These are phyloP conservation scores for Phalacrocorax pelagicus DNA, from an alignment of 2,113 vertebrate genomes.

Conservation along the genomic window DNA sequence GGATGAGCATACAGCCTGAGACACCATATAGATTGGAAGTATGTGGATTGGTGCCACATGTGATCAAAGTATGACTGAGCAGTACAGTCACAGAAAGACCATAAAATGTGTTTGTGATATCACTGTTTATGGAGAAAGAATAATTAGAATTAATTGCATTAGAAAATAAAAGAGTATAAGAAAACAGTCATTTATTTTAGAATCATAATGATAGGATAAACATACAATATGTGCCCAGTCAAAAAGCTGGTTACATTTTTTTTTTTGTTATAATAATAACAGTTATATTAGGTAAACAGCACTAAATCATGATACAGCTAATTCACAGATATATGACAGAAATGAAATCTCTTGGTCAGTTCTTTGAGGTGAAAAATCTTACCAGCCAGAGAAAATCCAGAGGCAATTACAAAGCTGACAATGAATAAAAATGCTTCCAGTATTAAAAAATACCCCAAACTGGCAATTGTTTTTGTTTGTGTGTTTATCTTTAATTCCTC, in stretches of 20 bases:
- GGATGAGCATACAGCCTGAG: neutral
- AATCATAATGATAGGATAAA: neutral
- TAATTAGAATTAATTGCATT: neutral
- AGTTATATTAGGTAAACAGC: neutral
- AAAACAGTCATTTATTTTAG: neutral
- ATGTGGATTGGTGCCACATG: neutral
- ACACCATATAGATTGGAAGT: neutral
- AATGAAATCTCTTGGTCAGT: neutral
- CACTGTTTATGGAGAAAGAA: neutral
- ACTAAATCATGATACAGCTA: neutral
- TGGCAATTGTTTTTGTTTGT: neutral
- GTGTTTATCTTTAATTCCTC: neutral
- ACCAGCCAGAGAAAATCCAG: neutral
- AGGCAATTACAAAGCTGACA: neutral
- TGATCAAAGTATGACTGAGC: neutral
- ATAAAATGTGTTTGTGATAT: neutral
- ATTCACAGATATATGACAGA: neutral
- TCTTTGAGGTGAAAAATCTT: neutral
- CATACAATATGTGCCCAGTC: neutral
- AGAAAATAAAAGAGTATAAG: neutral
- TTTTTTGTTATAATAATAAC: neutral
- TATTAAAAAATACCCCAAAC: neutral
- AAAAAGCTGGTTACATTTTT: neutral
- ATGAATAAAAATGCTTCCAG: neutral
- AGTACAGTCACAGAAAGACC: neutral